Percentiles rank a stretch among this genome's conserved stretches.
Conservation (phyloP, 2,797 vertebrate genomes). For the Semaprochilodus insignis region DNA sequence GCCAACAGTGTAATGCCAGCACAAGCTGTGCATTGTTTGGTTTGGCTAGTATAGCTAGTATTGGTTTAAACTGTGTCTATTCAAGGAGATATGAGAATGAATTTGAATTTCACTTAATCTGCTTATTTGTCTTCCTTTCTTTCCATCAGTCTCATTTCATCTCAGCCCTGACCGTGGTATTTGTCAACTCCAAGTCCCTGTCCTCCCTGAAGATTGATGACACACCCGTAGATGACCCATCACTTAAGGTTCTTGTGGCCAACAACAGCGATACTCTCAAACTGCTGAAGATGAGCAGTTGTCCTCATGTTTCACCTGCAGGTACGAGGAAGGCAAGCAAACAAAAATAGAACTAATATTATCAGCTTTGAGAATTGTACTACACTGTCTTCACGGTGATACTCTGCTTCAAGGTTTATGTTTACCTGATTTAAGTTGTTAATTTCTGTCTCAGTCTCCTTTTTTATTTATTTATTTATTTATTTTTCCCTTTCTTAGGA, state of each 20-base stretch:
- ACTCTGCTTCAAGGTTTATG: background rate
- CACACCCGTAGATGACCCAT: slow-evolving; percentile 87
- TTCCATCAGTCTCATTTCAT: slow-evolving; percentile 70
- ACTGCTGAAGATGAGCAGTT: slow-evolving; percentile 98
- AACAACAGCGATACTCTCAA: slow-evolving; percentile 97
- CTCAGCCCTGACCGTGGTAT: slow-evolving; percentile 97
- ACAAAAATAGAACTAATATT: background rate
- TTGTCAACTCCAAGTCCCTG: slow-evolving; percentile 97
- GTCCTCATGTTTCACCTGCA: slow-evolving; percentile 69
- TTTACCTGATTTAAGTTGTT: background rate
- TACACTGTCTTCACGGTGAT: background rate
- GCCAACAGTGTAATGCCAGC: too few relatives aligned
- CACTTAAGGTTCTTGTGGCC: slow-evolving; percentile 88
- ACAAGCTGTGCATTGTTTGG: too few relatives aligned
- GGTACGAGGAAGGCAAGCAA: slow-evolving; percentile 28
- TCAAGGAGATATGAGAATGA: background rate
- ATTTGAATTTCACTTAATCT: too few relatives aligned
- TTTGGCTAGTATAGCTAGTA: background rate
- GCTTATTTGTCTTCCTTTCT: background rate
- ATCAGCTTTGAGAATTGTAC: too few relatives aligned
- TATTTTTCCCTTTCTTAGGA: slow-evolving; percentile 67
- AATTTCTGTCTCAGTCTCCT: too few relatives aligned
- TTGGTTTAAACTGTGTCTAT: background rate
- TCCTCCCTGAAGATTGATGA: slow-evolving; percentile 97
- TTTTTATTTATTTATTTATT: too few relatives aligned